phyloP scores from a whole-genome alignment of 2,888 invertebrate species.

The Gibbula magus region DNA sequence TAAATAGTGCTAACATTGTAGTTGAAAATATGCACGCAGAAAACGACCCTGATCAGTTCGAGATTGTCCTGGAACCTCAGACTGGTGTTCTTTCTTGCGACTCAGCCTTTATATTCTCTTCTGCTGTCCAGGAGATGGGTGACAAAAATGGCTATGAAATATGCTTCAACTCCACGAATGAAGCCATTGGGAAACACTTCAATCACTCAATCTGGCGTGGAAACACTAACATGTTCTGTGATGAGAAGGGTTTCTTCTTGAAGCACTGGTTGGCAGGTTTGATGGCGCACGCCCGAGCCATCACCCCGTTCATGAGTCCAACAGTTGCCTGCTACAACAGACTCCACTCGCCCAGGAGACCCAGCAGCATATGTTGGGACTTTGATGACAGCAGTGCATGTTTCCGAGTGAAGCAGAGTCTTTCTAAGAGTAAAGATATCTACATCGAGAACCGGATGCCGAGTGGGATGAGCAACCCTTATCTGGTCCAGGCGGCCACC shows the following conservation, averaged over 20 bases:
- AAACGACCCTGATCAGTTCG: neutral
- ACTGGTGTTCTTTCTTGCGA: neutral
- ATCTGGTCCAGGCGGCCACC: constrained; percentile 28
- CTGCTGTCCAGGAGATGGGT: neutral
- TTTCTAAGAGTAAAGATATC: neutral
- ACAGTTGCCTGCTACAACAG: constrained; percentile 33
- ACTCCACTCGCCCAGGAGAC: neutral
- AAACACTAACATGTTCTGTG: neutral
- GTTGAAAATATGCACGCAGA: neutral
- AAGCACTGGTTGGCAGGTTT: constrained; percentile 32
- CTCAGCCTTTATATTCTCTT: neutral
- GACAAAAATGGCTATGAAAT: neutral
- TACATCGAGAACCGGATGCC: constrained; percentile 30
- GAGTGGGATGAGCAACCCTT: constrained; percentile 29
- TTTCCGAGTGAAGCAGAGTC: neutral
- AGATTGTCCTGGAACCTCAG: neutral
- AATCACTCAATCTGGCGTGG: neutral
- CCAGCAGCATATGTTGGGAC: neutral
- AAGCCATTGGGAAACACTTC: neutral
- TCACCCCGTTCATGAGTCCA: constrained; percentile 31
- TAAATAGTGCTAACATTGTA: neutral
- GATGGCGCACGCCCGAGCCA: constrained; percentile 26
- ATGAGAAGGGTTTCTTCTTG: neutral
- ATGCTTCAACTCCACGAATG: neutral
- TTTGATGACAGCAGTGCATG: neutral